A percentile compares a stretch with the other conserved stretches of the same genome.
Conservation (phyloP, 2,888 invertebrate genomes). For the Apodemia hepburni region DNA sequence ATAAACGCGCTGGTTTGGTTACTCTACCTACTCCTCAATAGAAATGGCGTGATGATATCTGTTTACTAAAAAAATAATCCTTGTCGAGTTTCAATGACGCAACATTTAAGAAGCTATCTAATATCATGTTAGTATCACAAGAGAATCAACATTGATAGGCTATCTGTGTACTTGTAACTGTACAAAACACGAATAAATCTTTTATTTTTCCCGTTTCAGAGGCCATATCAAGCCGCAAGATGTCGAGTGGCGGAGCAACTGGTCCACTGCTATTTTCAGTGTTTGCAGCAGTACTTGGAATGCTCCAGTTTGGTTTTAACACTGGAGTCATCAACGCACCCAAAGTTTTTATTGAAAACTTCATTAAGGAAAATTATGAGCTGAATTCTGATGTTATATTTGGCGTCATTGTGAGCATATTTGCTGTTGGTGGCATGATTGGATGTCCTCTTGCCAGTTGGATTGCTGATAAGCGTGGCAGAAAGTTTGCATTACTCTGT, state of each 20-base stretch:
- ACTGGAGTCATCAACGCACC: conserved; percentile 86
- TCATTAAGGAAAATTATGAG: conserved; percentile 79
- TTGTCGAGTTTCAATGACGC: no score
- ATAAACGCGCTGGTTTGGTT: no score
- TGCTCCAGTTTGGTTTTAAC: conserved; percentile 87
- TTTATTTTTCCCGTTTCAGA: conserved; percentile 39
- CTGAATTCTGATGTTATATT: conserved; percentile 75
- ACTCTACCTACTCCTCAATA: no score
- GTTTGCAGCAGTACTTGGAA: conserved; percentile 83
- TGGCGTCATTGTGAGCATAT: conserved; percentile 86
- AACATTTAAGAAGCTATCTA: no score
- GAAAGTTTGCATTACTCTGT: conserved; percentile 83
- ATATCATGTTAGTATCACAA: no score
- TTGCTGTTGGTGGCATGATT: conserved; percentile 89
- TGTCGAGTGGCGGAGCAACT: conserved; percentile 74
- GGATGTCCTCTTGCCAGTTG: conserved; percentile 88
- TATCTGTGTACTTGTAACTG: not conserved
- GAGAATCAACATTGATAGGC: not conserved
- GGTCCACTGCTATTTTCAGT: conserved; percentile 83
- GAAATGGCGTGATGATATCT: no score
- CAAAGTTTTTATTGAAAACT: conserved; percentile 81
- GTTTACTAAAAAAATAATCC: no score
- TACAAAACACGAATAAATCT: conserved; percentile 2
- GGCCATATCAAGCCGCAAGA: conserved; percentile 42
- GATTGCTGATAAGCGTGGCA: conserved; percentile 85